Evolutionary conservation across 2,113 vertebrate genomes (phyloP).

Genomic region (Toxotes chatareus): DNA sequence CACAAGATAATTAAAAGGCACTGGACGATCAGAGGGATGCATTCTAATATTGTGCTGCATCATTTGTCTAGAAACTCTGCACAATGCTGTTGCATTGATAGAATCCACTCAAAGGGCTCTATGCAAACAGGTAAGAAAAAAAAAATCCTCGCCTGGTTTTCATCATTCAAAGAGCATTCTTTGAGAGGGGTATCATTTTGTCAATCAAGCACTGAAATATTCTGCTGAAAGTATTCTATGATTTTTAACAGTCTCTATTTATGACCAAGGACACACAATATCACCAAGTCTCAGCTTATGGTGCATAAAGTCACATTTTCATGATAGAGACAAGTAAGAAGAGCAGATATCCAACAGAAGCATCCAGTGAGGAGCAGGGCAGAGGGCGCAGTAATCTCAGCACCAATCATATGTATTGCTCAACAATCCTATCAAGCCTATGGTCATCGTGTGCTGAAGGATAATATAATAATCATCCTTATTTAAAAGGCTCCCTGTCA

Average conservation of each 20-base stretch:
- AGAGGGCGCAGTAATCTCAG: conserved; percentile 16
- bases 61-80: conserved; percentile 46
- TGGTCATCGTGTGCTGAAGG: background rate
- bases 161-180: conserved; percentile 37
- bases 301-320: conserved; percentile 11
- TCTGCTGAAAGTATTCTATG: background rate
- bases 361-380: background rate
- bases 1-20: conserved; percentile 80
- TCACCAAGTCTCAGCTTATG: conserved; percentile 7
- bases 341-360: background rate
- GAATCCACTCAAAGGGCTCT: conserved; percentile 49
- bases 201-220: conserved; percentile 36
- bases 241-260: conserved; percentile 27
- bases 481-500: background rate
- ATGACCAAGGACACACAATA: background rate
- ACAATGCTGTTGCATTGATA: conserved; percentile 60
- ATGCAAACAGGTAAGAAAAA: conserved; percentile 51
- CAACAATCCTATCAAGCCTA: conserved; percentile 36
- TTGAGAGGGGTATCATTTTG: conserved; percentile 14
- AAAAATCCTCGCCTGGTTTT: conserved; percentile 45
- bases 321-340: conserved; percentile 3
- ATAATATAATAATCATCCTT: conserved; percentile 8
- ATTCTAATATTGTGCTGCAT: conserved; percentile 61
- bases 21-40: conserved; percentile 69
- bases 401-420: conserved; percentile 25